Evolutionary conservation across 2,888 invertebrate species (phyloP), one percentile per base, ranked within the genome.

Genomic region (Drosophila gaucha): DNA sequence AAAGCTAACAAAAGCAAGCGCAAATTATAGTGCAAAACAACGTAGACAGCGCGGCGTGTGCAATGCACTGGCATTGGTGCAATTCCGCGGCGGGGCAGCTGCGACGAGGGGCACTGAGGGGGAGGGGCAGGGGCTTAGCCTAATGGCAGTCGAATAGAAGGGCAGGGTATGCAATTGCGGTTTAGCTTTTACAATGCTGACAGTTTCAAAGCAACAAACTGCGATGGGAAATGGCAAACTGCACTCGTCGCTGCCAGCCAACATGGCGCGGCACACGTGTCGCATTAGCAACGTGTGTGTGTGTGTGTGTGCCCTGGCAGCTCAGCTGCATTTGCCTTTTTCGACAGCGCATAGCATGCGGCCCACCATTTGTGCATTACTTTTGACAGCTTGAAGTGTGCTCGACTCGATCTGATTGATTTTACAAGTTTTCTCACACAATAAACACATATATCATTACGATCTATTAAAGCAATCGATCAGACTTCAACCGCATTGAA

Each of bases 11-110:
- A 70, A 77, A 74, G 72, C 84, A 71, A 75, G 71, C 64, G 54
- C 70, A 79, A 85, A 83, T 83, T 83, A 83, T 74, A 83, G 77
- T 79, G 82, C 74, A 77, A 74, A 70, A 77, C 43, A 64, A 72
- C 46, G 82, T 82, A 83, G 82, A 83, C 82, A 73, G 79, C 67
- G 59, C 85, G 82, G 85, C 82, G 77, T 72, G 74, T 85, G 79
- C 77, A 74, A 77, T 65, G 59, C 71, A 46, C 57, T 64, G 74
- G 44, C 66, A 74, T 74, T 73, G 67, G 54, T 51, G 76, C 65
- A 60, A 60, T 65, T 58, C 39, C 57, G 52, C 24, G 26, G 16
- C n/a, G 43, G 20, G 9, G 20, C 3, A 26, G 14, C 0, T 12
- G 38, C 14, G 26, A 6, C 10, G 14, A 10, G 6, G 14, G 33